These are phyloP conservation scores for Alectoris magna DNA, from an alignment of 2,797 vertebrate genomes.

Conservation along the genomic window DNA sequence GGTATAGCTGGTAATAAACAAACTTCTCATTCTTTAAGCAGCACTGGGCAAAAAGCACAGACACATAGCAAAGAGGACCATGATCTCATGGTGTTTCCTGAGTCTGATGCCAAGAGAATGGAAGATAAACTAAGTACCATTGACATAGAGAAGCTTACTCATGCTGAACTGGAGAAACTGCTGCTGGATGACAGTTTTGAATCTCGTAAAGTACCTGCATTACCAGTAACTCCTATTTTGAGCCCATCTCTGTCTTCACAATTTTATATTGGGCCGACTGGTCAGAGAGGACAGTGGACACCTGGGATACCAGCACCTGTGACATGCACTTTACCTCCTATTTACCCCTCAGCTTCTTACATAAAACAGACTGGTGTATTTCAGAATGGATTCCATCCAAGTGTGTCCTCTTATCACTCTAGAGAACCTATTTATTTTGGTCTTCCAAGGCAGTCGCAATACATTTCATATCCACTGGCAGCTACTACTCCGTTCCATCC, in stretches of 20 bases:
- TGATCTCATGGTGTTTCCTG: conserved; percentile 97
- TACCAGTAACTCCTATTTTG: conserved; percentile 85
- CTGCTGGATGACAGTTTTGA: conserved; percentile 93
- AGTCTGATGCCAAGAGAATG: conserved; percentile 83
- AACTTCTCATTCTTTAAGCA: conserved; percentile 58
- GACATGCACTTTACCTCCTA: conserved; percentile 79
- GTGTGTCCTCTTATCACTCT: conserved; percentile 79
- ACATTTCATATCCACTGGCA: conserved; percentile 88
- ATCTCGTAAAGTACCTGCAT: conserved; percentile 79
- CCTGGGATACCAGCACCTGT: conserved; percentile 82
- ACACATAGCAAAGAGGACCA: conserved; percentile 83
- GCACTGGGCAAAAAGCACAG: conserved; percentile 72
- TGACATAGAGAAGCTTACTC: conserved; percentile 91
- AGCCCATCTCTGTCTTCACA: conserved; percentile 89
- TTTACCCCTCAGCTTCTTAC: conserved; percentile 87
- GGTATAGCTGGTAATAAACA: conserved; percentile 74
- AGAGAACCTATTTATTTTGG: conserved; percentile 82
- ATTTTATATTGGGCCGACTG: conserved; percentile 78
- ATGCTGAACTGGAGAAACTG: conserved; percentile 93
- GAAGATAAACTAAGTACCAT: conserved; percentile 86
- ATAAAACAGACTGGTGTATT: conserved; percentile 88
- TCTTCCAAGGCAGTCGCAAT: conserved; percentile 82
- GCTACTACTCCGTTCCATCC: conserved; percentile 83
- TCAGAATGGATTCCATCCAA: conserved; percentile 89
- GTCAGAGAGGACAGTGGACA: conserved; percentile 87